These are phyloP conservation scores for Plusia festucae DNA, from an alignment of 2,888 invertebrate genomes.

Conservation along the genomic window DNA sequence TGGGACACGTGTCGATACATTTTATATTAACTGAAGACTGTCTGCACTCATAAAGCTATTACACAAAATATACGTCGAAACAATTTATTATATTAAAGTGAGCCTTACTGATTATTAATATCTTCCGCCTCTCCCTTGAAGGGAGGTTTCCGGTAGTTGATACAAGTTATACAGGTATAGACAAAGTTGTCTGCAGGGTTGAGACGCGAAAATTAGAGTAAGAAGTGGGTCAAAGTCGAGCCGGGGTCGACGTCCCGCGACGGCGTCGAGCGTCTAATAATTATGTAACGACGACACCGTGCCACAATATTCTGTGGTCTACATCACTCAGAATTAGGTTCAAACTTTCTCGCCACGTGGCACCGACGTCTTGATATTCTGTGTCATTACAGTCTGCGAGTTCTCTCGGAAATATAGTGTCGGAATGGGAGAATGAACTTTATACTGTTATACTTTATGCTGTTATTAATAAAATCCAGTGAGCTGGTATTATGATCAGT, in stretches of 20 bases:
- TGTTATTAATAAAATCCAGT: conserved; percentile 60
- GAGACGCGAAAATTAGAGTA: conserved; percentile 86
- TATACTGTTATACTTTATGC: conserved; percentile 58
- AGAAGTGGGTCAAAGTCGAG: conserved; percentile 88
- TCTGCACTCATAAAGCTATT: conserved; percentile 14
- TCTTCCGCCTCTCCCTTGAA: not conserved
- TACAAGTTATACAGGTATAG: conserved; percentile 65
- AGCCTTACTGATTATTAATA: conserved; percentile 22
- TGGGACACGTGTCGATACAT: conserved; percentile 34
- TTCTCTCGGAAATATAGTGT: conserved; percentile 60
- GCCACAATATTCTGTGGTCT: conserved; percentile 58
- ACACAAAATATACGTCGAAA: conserved; percentile 15
- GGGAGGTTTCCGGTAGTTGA: conserved; percentile 36
- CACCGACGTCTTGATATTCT: conserved; percentile 57
- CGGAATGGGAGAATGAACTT: conserved; percentile 58
- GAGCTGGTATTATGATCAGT: conserved; percentile 42
- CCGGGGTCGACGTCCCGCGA: conserved; percentile 78
- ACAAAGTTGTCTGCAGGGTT: conserved; percentile 76
- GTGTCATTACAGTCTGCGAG: conserved; percentile 64
- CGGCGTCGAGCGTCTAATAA: conserved; percentile 80
- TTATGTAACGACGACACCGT: conserved; percentile 77
- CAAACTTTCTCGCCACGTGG: conserved; percentile 52
- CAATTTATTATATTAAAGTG: conserved; percentile 23
- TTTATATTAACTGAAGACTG: conserved; percentile 30
- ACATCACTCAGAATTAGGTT: conserved; percentile 51